Conservation (phyloP, 1,140 invertebrate genomes). For the Ephestia elutella region DNA sequence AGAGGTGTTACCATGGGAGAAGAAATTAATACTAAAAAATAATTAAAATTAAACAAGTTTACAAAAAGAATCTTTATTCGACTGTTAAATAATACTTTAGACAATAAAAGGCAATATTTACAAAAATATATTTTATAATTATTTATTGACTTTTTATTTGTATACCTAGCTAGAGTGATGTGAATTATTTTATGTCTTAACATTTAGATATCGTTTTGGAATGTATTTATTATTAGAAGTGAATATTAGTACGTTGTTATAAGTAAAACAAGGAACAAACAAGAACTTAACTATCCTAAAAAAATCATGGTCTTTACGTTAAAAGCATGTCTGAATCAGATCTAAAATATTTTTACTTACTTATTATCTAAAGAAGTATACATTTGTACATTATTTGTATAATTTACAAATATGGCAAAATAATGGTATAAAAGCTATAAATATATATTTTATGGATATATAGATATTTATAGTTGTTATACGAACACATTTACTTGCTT, state of each 20-base stretch:
- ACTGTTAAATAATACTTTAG: constrained; percentile 31
- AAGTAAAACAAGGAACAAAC: too few species aligned
- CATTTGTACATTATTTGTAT: constrained; percentile 27
- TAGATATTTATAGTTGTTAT: neutral
- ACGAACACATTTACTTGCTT: neutral
- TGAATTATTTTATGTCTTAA: neutral
- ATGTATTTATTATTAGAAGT: too few species aligned
- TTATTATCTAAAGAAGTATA: too few species aligned
- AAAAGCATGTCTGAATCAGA: too few species aligned
- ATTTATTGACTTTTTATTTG: constrained; percentile 11
- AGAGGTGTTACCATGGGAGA: constrained; percentile 31
- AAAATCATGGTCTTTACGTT: too few species aligned
- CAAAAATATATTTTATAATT: constrained; percentile 11
- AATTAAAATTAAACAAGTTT: neutral
- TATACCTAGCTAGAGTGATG: neutral
- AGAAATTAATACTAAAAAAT: neutral
- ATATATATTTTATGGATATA: neutral
- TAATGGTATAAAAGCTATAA: constrained; percentile 9
- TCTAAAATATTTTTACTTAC: neutral
- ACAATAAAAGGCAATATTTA: constrained; percentile 28
- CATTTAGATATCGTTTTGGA: constrained; percentile 6
- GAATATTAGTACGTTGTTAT: too few species aligned
- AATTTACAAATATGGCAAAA: constrained; percentile 33
- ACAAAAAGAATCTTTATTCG: neutral
- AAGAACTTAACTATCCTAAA: too few species aligned